Conservation (phyloP, 2,113 vertebrate species). For the Gavialis gangeticus region DNA sequence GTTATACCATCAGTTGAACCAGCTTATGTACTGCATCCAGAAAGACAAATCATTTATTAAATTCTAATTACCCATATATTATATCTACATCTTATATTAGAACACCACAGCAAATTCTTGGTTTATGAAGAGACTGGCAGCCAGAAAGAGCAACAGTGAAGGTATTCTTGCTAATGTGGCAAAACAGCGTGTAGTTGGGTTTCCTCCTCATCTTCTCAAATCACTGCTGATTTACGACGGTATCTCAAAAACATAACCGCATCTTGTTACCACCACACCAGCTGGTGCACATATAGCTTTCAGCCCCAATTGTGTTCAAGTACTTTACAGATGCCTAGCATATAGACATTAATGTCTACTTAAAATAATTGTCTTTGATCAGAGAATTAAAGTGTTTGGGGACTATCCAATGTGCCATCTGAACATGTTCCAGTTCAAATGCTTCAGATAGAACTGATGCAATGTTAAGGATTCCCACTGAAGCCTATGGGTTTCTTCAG, state of each 20-base stretch:
- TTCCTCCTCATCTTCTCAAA: conserved; percentile 16
- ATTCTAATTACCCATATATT: conserved; percentile 69
- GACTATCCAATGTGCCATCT: neutral
- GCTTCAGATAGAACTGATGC: neutral
- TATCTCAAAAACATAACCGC: neutral
- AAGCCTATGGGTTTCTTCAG: neutral
- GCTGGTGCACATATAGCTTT: neutral
- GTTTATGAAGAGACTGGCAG: conserved; percentile 30
- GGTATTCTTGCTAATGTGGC: neutral
- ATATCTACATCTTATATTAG: conserved; percentile 59
- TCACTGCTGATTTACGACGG: conserved; percentile 18
- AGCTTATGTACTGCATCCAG: conserved; percentile 46
- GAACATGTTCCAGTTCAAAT: neutral
- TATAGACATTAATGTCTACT: neutral
- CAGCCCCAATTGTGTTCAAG: conserved; percentile 12
- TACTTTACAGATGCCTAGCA: neutral
- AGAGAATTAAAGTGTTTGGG: neutral
- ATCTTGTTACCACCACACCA: conserved; percentile 42
- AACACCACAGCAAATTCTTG: conserved; percentile 56
- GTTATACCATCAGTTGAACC: conserved; percentile 63
- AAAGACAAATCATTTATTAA: conserved; percentile 57
- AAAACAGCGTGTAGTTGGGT: neutral
- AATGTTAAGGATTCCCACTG: neutral
- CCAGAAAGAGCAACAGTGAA: conserved; percentile 25
- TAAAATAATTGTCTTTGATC: conserved; percentile 30